Evolutionary conservation across 2,888 invertebrate species (phyloP).

Genomic region (Idaea straminata): DNA sequence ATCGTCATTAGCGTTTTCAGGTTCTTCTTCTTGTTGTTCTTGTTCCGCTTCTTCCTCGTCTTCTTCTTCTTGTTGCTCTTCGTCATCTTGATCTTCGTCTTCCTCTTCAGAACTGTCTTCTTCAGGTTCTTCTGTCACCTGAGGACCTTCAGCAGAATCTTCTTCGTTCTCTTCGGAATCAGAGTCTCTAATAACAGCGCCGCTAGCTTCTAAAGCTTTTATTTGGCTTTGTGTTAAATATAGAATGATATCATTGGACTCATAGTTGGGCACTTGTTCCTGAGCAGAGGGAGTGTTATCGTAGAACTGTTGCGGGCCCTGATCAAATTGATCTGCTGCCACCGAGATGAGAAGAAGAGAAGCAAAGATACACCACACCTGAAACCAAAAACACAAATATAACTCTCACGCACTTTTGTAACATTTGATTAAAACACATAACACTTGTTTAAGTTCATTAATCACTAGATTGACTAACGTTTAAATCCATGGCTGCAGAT

Average conservation of each 20-base stretch:
- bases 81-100: slow-evolving; percentile 9
- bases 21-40: slow-evolving; percentile 9
- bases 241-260: slow-evolving; percentile 56
- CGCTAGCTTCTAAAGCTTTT: slow-evolving; percentile 47
- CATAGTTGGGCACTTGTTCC: slow-evolving; percentile 30
- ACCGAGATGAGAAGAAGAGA: slow-evolving; percentile 35
- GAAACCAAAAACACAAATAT: slow-evolving; percentile 32
- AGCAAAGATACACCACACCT: slow-evolving; percentile 46
- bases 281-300: slow-evolving; percentile 27
- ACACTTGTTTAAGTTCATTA: not conserved
- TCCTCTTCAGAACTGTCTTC: slow-evolving; percentile 23
- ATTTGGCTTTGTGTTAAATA: slow-evolving; percentile 64
- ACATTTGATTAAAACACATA: slow-evolving; percentile 1
- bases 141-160: slow-evolving; percentile 20
- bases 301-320: slow-evolving; percentile 46
- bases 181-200: slow-evolving; percentile 37
- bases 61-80: slow-evolving; percentile 9
- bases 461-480: slow-evolving; percentile 38
- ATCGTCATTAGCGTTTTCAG: slow-evolving; percentile 4
- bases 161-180: slow-evolving; percentile 26
- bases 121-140: slow-evolving; percentile 24
- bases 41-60: slow-evolving; percentile 8
- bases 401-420: not conserved
- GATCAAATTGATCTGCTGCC: slow-evolving; percentile 39
- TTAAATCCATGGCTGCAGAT: slow-evolving; percentile 44